These are phyloP conservation scores for Vidua macroura DNA, from an alignment of 2,113 vertebrate genomes.

Conservation along the genomic window DNA sequence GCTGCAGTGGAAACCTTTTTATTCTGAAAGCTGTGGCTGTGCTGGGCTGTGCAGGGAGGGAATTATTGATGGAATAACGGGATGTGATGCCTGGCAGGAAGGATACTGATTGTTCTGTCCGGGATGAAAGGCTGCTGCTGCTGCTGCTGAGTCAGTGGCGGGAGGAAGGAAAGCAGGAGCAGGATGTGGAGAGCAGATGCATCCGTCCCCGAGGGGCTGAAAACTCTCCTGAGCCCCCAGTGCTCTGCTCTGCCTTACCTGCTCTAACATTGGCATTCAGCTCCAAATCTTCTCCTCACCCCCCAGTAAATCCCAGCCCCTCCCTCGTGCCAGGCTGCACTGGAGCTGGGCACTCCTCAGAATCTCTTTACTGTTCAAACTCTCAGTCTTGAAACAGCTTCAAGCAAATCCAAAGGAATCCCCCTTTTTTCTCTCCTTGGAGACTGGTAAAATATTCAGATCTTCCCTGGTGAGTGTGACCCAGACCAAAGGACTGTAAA, in stretches of 20 bases:
- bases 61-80: neutral
- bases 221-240: neutral
- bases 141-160: slow-evolving; percentile 13
- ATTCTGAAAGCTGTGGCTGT: neutral
- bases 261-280: neutral
- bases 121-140: neutral
- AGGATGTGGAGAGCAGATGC: neutral
- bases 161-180: slow-evolving; percentile 8
- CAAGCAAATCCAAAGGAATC: neutral
- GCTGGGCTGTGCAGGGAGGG: neutral
- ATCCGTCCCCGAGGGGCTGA: neutral
- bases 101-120: neutral
- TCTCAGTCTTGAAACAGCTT: neutral
- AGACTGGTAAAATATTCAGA: fast-evolving
- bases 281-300: neutral
- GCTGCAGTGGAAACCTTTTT: neutral
- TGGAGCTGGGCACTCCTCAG: neutral
- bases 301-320: neutral
- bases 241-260: neutral
- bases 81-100: neutral
- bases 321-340: neutral
- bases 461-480: neutral
- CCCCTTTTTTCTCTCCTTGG: neutral
- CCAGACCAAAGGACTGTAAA: neutral
- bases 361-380: too few relatives aligned